Conservation (phyloP, 2,113 vertebrate genomes). For the Castor canadensis region DNA sequence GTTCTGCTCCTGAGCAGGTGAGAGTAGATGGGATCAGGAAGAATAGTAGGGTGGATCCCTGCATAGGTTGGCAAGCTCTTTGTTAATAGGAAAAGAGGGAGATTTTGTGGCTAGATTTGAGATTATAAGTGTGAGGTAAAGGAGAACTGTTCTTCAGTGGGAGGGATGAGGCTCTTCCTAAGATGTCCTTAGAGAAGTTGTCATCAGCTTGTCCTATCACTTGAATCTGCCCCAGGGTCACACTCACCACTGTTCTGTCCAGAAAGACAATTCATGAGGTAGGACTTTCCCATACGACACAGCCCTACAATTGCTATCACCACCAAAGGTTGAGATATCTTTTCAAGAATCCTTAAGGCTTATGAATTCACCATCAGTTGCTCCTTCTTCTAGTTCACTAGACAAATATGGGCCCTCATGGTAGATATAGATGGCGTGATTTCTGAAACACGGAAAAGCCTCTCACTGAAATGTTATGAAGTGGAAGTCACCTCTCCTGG, state of each 20-base stretch:
- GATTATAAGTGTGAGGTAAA: too few relatives aligned
- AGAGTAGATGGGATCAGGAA: neutral
- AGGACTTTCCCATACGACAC: constrained; percentile 75
- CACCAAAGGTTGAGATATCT: constrained; percentile 62
- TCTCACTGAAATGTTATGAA: neutral
- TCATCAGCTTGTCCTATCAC: too few relatives aligned
- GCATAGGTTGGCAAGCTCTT: neutral
- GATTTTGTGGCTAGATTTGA: neutral
- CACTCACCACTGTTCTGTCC: constrained; percentile 63
- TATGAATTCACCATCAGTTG: constrained; percentile 46
- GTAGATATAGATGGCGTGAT: neutral
- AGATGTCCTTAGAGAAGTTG: neutral
- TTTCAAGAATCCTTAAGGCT: constrained; percentile 47
- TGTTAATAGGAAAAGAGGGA: neutral
- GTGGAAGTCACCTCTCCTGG: neutral
- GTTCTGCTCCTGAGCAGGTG: neutral
- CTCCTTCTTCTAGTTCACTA: neutral
- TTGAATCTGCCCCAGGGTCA: neutral
- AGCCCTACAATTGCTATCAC: constrained; percentile 75
- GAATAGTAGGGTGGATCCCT: neutral
- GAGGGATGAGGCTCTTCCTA: neutral
- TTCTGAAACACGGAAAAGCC: neutral
- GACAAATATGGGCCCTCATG: neutral
- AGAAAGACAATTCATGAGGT: constrained; percentile 75
- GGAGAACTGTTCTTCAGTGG: too few relatives aligned